Base-by-base conservation (phyloP, 2,888 invertebrate genomes). In the Ctenicera cuprea region DNA sequence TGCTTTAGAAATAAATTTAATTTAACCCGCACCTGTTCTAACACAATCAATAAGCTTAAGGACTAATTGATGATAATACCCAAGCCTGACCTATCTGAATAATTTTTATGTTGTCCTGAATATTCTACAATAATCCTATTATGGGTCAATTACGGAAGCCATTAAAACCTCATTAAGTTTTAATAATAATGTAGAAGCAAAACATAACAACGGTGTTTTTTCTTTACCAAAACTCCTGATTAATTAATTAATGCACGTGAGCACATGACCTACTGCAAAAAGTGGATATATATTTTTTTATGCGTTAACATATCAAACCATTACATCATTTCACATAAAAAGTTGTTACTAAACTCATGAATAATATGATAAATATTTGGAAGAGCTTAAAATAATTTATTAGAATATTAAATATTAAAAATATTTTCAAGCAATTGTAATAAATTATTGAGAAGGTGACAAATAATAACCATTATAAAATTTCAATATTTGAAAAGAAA, bases 51-150 rank as follows among this genome's bases (percentile, higher is more conserved):
- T 48, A 18, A 48, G 20, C 16, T 18, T 18, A 18, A 48, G 16
- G 48, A 48, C 7, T 48, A 48, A 48, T 48, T 48, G 48, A 48
- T 48, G 48, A 48, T 18, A 16, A 48, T 16, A 48, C 48, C 54
- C 30, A 7, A 30, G 5, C 54, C 12, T 16, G 54, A 54, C 30
- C 54, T 54, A 54, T 26, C 30, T 54, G 54, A 54, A 54, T 54
- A 26, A 26, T 52, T 52, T 52, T 52, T 12, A 52, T 52, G 22
- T 26, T 22, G 20, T 18, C n/a, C 50, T 3, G 26, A 26, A 12
- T 18, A n/a, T 54, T 33, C 54, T 22, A 1, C n/a, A 12, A 4
- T 26, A 48, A 48, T 48, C 48, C 48, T 48, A 18, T 48, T 48
- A 48, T 16, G 9, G 16, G 16, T 18, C 33, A 9, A 33, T 33